Conservation (phyloP, 2,888 invertebrate species). For the Galerucella pusilla region DNA sequence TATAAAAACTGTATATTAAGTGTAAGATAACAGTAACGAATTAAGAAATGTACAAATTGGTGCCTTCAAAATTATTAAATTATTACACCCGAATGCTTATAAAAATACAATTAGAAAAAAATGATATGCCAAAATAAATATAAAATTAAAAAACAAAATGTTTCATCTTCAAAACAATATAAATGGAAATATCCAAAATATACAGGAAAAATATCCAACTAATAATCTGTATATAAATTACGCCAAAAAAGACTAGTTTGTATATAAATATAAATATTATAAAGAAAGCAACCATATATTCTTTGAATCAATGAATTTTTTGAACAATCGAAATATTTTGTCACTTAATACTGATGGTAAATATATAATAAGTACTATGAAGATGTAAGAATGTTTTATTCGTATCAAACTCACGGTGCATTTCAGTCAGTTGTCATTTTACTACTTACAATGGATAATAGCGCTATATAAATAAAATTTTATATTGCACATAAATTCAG, state of each 20-base stretch:
- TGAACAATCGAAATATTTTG: background rate
- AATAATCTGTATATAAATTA: background rate
- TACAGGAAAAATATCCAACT: background rate
- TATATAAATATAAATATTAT: background rate
- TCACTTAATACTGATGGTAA: background rate
- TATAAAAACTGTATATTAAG: background rate
- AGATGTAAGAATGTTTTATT: background rate
- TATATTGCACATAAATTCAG: background rate
- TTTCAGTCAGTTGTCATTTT: background rate
- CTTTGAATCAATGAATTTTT: background rate
- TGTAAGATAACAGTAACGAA: background rate
- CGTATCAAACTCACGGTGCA: background rate
- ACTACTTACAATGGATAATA: background rate
- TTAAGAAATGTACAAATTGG: background rate
- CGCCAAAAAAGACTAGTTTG: background rate
- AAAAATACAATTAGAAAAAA: background rate
- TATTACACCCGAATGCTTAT: background rate
- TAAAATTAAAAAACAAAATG: background rate
- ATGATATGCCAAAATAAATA: background rate
- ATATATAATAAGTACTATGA: background rate
- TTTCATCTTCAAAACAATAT: background rate
- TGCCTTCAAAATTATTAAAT: background rate
- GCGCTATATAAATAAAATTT: background rate
- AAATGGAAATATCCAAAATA: background rate
- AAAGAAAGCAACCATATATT: background rate